Conservation (phyloP, 2,797 vertebrate genomes). For the Yasuhikotakia modesta region DNA sequence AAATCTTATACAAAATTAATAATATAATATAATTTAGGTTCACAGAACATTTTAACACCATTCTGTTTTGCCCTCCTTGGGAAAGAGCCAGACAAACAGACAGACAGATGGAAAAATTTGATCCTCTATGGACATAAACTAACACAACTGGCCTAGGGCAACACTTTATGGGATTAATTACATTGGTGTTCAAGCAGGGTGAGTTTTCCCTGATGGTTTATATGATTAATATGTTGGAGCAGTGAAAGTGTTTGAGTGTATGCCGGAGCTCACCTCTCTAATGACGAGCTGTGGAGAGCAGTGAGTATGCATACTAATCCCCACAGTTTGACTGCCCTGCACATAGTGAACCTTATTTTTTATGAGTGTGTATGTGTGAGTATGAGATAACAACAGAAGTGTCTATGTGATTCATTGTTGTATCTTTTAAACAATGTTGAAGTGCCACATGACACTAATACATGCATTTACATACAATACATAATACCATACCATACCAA, state of each 20-base stretch:
- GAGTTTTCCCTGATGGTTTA: constrained; percentile 45
- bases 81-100: too few relatives aligned
- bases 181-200: constrained; percentile 29
- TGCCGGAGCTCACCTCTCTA: constrained; percentile 61
- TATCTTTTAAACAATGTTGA: neutral
- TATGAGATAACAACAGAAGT: neutral
- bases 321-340: constrained; percentile 42
- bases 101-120: neutral
- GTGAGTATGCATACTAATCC: constrained; percentile 64
- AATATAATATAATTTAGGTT: too few relatives aligned
- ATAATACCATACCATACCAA: too few relatives aligned
- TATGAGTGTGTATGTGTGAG: constrained; percentile 11
- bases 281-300: constrained; percentile 54
- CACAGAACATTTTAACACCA: too few relatives aligned
- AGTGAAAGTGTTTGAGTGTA: constrained; percentile 56
- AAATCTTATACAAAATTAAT: too few relatives aligned
- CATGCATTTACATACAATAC: too few relatives aligned
- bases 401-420: neutral
- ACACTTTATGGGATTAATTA: constrained; percentile 26
- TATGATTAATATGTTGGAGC: constrained; percentile 46
- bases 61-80: too few relatives aligned
- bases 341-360: constrained; percentile 55
- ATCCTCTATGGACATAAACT: constrained; percentile 7
- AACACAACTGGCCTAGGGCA: constrained; percentile 13
- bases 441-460: too few relatives aligned